Evolutionary conservation across 2,113 vertebrate species (phyloP).

Genomic region (Engystomops pustulosus): DNA sequence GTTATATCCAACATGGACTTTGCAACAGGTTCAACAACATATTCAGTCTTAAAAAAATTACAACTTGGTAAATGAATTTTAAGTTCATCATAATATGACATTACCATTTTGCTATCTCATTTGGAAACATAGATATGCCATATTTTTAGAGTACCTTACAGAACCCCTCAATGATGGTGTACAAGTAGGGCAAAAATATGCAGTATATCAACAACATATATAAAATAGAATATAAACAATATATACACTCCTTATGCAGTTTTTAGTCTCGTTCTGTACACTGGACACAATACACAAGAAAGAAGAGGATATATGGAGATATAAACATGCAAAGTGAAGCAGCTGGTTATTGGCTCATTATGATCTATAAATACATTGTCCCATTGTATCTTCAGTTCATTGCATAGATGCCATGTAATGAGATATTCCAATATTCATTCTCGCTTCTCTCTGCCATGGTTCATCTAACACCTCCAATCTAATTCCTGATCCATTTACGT

Average conservation of each 20-base stretch:
- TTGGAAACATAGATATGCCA: background rate
- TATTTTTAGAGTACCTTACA: background rate
- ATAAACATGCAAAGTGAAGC: conserved; percentile 31
- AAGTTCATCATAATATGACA: background rate
- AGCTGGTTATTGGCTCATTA: conserved; percentile 48
- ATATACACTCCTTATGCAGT: background rate
- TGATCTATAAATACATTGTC: conserved; percentile 49
- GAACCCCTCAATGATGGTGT: background rate
- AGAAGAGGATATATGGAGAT: background rate
- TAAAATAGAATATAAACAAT: background rate
- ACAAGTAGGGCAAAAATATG: background rate
- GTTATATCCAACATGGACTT: background rate
- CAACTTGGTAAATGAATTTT: background rate
- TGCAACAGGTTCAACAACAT: background rate
- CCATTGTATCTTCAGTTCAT: conserved; percentile 44
- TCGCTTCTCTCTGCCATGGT: conserved; percentile 34
- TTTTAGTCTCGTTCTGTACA: background rate
- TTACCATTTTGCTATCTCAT: no score
- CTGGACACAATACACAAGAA: background rate
- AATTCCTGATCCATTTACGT: conserved; percentile 46
- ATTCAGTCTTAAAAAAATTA: background rate
- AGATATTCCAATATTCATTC: conserved; percentile 48
- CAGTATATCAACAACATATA: background rate
- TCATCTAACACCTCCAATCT: conserved; percentile 46
- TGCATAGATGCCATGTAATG: conserved; percentile 46